A percentile compares a stretch with the other conserved stretches of the same genome.
Conservation (phyloP, 2,113 vertebrate species). For the Thunnus thynnus region DNA sequence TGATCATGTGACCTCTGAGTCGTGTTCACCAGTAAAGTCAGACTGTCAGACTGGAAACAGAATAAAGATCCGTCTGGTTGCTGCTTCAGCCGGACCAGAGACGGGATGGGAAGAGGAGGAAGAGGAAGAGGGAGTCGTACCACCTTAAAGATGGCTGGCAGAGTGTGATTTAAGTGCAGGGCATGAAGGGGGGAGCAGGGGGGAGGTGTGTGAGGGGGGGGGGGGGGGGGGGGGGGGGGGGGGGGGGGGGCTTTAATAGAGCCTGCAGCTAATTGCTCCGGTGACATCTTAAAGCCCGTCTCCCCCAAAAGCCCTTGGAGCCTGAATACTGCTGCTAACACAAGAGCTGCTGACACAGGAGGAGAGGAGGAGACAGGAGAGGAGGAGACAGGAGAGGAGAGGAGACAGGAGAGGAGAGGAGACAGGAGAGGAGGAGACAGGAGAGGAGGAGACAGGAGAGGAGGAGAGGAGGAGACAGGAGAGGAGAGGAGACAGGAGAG, state of each 20-base stretch:
- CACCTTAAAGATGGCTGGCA: slow-evolving; percentile 46
- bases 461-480: no score
- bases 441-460: no score
- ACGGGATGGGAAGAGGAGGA: not conserved
- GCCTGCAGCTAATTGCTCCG: slow-evolving; percentile 67
- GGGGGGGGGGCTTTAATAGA: slow-evolving; percentile 65
- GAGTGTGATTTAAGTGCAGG: slow-evolving; percentile 72
- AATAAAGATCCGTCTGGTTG: not conserved
- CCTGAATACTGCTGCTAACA: not conserved
- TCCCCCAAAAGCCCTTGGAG: slow-evolving; percentile 76
- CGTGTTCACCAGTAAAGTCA: no score
- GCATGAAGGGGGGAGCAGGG: slow-evolving; percentile 26
- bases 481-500: no score
- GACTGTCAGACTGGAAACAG: no score
- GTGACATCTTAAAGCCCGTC: slow-evolving; percentile 72
- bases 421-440: no score
- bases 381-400: no score
- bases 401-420: no score
- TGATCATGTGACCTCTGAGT: not conserved
- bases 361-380: slow-evolving; percentile 4
- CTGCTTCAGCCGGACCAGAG: not conserved
- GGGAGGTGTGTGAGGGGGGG: no score
- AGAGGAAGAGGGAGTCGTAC: slow-evolving; percentile 9
- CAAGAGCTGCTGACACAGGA: slow-evolving; percentile 65
- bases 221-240: slow-evolving; percentile 12